Base-by-base conservation (phyloP, 2,113 vertebrate genomes). In the Pyxicephalus adspersus region DNA sequence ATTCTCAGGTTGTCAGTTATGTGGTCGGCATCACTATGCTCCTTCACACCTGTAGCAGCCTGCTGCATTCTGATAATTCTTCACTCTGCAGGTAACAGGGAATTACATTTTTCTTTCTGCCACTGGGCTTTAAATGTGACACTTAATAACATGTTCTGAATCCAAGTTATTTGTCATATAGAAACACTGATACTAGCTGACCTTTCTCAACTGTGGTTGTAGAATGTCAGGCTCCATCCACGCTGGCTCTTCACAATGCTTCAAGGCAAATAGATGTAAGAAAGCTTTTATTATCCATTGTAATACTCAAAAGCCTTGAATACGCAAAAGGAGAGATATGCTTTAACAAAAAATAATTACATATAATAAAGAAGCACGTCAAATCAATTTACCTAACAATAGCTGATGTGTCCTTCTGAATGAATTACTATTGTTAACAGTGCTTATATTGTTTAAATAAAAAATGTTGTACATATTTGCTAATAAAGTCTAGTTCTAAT, bases 51-150 rank as follows among this genome's bases (percentile, higher is more conserved):
- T 25, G 15, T 51, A 29, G 8, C 64, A 78, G 64, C n/a, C 52
- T 45, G 29, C 52, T 52, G 57, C 16, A 58, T 78, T 67, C 64
- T 51, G 25, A 31, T 57, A 57, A 34, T 45, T 34, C 28, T 22
- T 26, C 20, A 11, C 20, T 78, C 28, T 65, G 52, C 51, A 45
- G 64, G 29, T 34, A 38, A 25, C 64, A 45, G 76, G 15, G 64
- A 29, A 78, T 78, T 78, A 78, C 25, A 78, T 78, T 64, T 67
- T 67, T 23, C 22, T 78, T 54, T 78, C 52, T 78, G 64, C 76
- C 23, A 67, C 23, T 45, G 64, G 76, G 64, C 76, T 67, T 64
- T 64, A 58, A 31, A 67, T 57, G 50, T 9, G 76, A 67, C 76
- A 67, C 38, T 45, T 58, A 38, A 78, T 68, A 64, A 31, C 23